Base-by-base conservation (phyloP, 1,140 invertebrate genomes). In the Pemphigus obesinymphae region DNA sequence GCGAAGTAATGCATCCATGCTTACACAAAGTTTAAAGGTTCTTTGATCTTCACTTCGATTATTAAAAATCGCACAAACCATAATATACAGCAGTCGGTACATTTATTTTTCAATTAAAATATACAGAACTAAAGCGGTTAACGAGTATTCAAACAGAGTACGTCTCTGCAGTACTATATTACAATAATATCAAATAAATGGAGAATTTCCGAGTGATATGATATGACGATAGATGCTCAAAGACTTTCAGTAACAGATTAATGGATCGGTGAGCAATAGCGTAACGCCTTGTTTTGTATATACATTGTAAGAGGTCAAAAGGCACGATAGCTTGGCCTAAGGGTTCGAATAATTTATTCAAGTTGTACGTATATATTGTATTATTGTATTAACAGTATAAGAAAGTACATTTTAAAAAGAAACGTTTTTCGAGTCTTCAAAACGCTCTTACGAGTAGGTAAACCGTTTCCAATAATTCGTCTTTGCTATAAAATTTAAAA, bases 241-340 rank as follows among this genome's bases (percentile, higher is more conserved):
- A 70, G 66, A 40, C 34, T 70, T 20, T n/a, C 37, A 43, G n/a
- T 43, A 43, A 43, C 40, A 70, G 66, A 70, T 66, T 70, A 70
- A 43, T 70, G 66, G 66, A 70, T 70, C 37, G 37, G 66, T 15
- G 37, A 70, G 66, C 37, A 70, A n/a, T n/a, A 70, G 66, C 37
- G 37, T 15, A 43, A 43, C 66, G n/a, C 66, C 37, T 26, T 43
- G 66, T 43, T n/a, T n/a, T n/a, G n/a, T n/a, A n/a, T n/a, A n/a
- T n/a, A n/a, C n/a, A n/a, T n/a, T 26, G 20, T 20, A 23, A 20
- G 13, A 43, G 11, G n/a, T 43, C n/a, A 43, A 70, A 26, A 13
- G 3, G 66, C n/a, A 37, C 10, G 23, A 7, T 45, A n/a, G n/a
- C 26, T 66, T 17, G 4, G 7, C 13, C 29, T 17, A 34, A 0